Base-by-base conservation (phyloP, 2,797 vertebrate genomes). In the Pagetopsis macropterus region DNA sequence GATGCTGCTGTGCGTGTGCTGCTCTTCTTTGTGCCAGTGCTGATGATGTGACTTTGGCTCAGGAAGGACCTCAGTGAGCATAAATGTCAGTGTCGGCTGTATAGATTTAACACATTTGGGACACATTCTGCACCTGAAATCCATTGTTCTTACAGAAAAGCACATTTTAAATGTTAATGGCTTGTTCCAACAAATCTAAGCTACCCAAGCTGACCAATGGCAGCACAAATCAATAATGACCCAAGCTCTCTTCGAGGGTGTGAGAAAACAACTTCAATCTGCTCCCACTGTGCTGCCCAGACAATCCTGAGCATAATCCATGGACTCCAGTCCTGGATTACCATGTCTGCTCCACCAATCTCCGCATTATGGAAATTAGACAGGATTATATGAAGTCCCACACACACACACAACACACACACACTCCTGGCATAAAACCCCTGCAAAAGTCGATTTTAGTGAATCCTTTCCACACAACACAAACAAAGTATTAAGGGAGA, bases 241-340 rank as follows among this genome's bases (percentile, higher is more conserved):
- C 72, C 27, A 51, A 27, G 52, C 59, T 63, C 55, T 57, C 50
- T 41, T 33, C 0, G 44, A 76, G 65, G 37, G 66, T 85, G 82
- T 90, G 86, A 83, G 69, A 87, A 82, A 89, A 83, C 74, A 58
- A 23, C 73, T 55, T 78, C 79, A 87, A 68, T 84, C 79, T 78
- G 86, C 81, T 87, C 84, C 80, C 61, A 81, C 79, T 87, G 66
- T 27, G 80, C 61, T 76, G 84, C 75, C 85, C 85, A 92, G 88
- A 92, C 89, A 91, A 90, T 86, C 86, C 84, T 44, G 78, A 33
- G 62, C 37, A 33, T 92, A 92, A 93, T 93, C 89, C 88, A 75
- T 2, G 49, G 54, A 82, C 86, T 88, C 87, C 89, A 79, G 84
- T 79, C 76, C 84, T 75, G 86, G 92, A 93, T 92, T 92, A 91